Evolutionary conservation across 1,140 invertebrate genomes (phyloP), one percentile per base, ranked within the genome.

Genomic region (Tenebrio molitor): DNA sequence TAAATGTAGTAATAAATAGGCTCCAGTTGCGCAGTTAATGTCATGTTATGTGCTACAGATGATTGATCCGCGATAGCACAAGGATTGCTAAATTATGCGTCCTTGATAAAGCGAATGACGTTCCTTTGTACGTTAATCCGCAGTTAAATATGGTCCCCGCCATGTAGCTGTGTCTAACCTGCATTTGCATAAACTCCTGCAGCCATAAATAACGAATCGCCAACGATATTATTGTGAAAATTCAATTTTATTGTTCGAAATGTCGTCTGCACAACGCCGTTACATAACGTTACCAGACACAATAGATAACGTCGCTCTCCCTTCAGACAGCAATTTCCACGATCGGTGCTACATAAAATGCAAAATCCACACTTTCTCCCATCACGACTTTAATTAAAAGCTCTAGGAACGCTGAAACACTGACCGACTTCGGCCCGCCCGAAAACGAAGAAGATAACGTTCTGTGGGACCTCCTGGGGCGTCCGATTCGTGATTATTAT

Each of bases 161-260:
- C 4, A 4, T 33, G 29, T 16, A 53, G 17, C 46, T 16, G 46
- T 39, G 36, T 12, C 36, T 39, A 53, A 19, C 16, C 46, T 8
- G 1, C 46, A 58, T 58, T 58, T 29, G 12, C 50, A 58, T 58
- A 34, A 58, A 58, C 50, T 58, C 50, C 50, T 14, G n/a, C 1
- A 58, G 50, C 23, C 23, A 58, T 58, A 58, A 58, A 58, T 58
- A 58, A 58, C 50, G 23, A 58, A 33, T 53, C 46, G 46, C 46
- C 46, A 53, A 53, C 46, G 19, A 53, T 53, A 53, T 58, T 58
- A 58, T 58, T 58, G 50, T 58, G 50, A 58, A 58, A 58, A 58
- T 58, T 58, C 23, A 58, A 29, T 58, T 58, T 58, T 58, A 58
- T 58, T 58, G 23, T 58, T 58, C 15, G 50, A 58, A 58, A 58